A percentile compares a stretch with the other conserved stretches of the same genome.
Conservation (phyloP, 2,888 invertebrate species). For the Boloria euphrosyne region DNA sequence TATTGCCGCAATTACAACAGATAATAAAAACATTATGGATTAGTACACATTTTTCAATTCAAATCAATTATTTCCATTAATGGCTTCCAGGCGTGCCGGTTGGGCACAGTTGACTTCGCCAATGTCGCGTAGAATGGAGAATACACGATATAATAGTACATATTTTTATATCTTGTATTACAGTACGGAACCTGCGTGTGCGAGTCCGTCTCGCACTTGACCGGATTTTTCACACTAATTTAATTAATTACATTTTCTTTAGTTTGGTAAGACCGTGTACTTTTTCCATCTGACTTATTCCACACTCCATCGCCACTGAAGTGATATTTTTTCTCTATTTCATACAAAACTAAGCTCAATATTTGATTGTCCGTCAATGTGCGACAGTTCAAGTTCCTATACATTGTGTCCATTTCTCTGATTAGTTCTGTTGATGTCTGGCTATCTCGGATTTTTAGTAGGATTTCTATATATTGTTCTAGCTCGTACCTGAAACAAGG, state of each 20-base stretch:
- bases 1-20: too few species aligned
- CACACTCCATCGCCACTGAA: constrained; percentile 90
- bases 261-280: constrained; percentile 34
- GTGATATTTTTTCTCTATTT: constrained; percentile 87
- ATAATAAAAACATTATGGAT: too few species aligned
- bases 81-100: too few species aligned
- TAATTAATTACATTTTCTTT: constrained; percentile 2
- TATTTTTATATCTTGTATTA: too few species aligned
- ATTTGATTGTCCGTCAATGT: constrained; percentile 74
- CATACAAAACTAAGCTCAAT: constrained; percentile 86
- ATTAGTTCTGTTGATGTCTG: constrained; percentile 22
- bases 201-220: too few species aligned
- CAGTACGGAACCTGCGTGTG: too few species aligned
- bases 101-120: too few species aligned
- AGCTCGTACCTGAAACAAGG: constrained; percentile 56
- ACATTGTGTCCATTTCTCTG: constrained; percentile 49
- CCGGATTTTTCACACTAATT: neutral
- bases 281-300: constrained; percentile 59
- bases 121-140: too few species aligned
- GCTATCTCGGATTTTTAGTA: constrained; percentile 50
- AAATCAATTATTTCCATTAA: too few species aligned
- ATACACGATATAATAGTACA: too few species aligned
- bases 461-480: constrained; percentile 52
- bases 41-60: too few species aligned
- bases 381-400: constrained; percentile 51